A percentile compares a stretch with the other conserved stretches of the same genome.
Conservation (phyloP, 92 coral and sea anemone species). For the Virgularia gustaviana region DNA sequence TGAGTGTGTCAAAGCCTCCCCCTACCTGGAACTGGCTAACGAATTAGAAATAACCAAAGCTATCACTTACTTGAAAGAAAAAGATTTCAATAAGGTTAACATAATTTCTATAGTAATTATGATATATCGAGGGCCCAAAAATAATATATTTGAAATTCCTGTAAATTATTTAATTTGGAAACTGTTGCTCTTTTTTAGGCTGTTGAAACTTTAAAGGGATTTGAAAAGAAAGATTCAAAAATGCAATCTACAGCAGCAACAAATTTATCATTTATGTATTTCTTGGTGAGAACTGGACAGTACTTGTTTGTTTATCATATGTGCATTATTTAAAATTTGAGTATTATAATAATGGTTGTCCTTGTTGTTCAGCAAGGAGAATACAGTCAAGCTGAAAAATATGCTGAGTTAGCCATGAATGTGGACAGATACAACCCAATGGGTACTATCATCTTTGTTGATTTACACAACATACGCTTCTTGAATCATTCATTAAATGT, state of each 20-base stretch:
- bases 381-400: constrained; percentile 87
- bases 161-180: not conserved
- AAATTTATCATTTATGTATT: constrained; percentile 86
- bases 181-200: constrained; percentile 70
- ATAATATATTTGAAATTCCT: not conserved
- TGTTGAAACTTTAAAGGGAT: constrained; percentile 85
- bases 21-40: constrained; percentile 92
- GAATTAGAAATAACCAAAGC: constrained; percentile 98
- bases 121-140: not conserved
- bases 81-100: constrained; percentile 84
- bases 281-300: constrained; percentile 60
- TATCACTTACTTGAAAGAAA: constrained; percentile 87
- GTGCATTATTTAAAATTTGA: not conserved
- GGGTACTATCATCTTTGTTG: constrained; percentile 44
- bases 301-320: not conserved
- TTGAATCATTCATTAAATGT: too few relatives aligned
- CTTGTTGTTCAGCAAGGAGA: constrained; percentile 70
- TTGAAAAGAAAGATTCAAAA: constrained; percentile 98
- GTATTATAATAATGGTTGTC: not conserved
- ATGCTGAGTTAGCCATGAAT: constrained; percentile 89
- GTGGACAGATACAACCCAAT: constrained; percentile 97
- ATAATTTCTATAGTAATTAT: not conserved
- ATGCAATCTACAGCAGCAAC: constrained; percentile 97
- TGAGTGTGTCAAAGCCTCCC: constrained; percentile 93
- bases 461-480: not conserved